Evolutionary conservation across 2,797 vertebrate species (phyloP), one percentile per base, ranked within the genome.

Genomic region (Monodelphis domestica): DNA sequence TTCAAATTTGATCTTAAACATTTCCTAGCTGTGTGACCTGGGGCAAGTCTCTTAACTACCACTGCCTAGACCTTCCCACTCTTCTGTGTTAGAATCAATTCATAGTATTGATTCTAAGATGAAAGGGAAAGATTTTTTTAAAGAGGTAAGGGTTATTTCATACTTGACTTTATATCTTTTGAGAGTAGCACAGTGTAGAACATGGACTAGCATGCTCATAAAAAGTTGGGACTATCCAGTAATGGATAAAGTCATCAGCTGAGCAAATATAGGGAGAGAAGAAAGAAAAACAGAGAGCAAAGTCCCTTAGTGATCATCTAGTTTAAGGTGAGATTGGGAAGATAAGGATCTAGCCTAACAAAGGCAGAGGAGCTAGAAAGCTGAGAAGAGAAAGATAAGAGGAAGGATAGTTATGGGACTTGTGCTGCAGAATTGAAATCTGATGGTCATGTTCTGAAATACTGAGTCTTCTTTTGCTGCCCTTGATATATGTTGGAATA

Each of bases 391-490:
- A 54, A 2, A 28, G 2, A 9, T 12, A 7, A 51, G 55, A 26
- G 26, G 10, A 57, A 89, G 28, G 55, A 30, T 33, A 54, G 38
- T 50, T 28, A 57, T 2, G 24, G 4, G 14, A 10, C 28, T 59
- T 92, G 33, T 78, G 33, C 17, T 78, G 70, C 21, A 45, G 38
- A 45, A 7, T 45, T 78, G 38, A 45, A 78, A 2, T 17, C 4
- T 12, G 53, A 28, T 9, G n/a, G 24, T 4, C 51, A 33, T 51
- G 28, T 45, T 57, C 33, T 54, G 26, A 53, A 57, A 56, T 7
- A 30, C 6, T 21, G 7, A 78, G 63, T 6, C 0, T 12, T 1
- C 2, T 1, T 54, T 70, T 30, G 21, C 5, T 4, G 7, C 24
- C 45, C 2, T n/a, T 54, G 17, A 17, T 45, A 12, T 6, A 12